phyloP scores from a whole-genome alignment of 2,113 vertebrate genomes.

The Sylvilagus bachmani region DNA sequence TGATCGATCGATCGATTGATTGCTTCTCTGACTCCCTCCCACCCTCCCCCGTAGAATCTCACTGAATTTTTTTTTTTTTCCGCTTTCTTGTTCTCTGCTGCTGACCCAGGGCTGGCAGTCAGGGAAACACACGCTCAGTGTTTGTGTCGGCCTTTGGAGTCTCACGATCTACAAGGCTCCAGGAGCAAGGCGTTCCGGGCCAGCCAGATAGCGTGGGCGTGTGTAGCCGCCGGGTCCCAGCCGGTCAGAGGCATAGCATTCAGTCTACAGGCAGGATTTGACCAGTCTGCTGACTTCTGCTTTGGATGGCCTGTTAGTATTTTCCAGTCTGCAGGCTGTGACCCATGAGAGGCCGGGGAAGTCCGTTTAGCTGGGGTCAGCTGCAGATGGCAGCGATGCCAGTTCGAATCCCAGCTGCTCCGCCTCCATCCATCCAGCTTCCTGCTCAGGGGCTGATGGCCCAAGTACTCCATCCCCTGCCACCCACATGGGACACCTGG shows the following conservation, averaged over 20 bases:
- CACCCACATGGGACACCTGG: no score
- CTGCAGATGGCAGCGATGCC: no score
- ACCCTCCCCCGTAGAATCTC: background rate
- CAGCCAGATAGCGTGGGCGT: background rate
- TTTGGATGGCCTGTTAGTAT: constrained; percentile 13
- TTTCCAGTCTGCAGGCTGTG: constrained; percentile 33
- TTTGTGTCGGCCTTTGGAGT: background rate
- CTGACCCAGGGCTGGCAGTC: background rate
- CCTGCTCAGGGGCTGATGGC: no score
- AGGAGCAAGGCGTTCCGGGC: background rate
- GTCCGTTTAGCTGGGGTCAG: constrained; percentile 5
- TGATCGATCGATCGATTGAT: no score
- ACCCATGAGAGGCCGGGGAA: background rate
- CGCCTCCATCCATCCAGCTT: no score
- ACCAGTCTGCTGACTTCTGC: constrained; percentile 37
- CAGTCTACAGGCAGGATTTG: background rate
- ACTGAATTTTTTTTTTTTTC: background rate
- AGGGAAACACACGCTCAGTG: background rate
- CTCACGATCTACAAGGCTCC: background rate
- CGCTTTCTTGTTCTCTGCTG: background rate
- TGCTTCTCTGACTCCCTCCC: background rate
- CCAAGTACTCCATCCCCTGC: no score
- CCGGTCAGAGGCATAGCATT: background rate
- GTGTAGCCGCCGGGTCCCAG: background rate
- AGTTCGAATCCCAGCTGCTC: no score